Evolutionary conservation across 1,140 invertebrate species (phyloP), one percentile per base, ranked within the genome.

Genomic region (Homarus americanus): DNA sequence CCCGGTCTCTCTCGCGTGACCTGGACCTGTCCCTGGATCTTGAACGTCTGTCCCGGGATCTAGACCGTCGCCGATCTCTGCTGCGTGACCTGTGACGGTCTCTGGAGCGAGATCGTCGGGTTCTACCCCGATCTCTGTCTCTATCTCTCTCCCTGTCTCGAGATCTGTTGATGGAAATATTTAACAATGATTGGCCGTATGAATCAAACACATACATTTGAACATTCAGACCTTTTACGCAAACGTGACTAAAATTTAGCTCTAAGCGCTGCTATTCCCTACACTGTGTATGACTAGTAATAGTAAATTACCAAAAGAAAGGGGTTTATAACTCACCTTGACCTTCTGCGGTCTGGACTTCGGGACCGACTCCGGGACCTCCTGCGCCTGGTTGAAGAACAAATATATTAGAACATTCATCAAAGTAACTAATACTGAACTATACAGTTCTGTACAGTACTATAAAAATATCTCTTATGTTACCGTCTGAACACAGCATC

Each of bases 51-150:
- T 93, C 91, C 32, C 91, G 89, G 32, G 80, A 84, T 34, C 92
- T 84, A 24, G 90, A 94, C 93, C 93, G 91, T 93, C 95, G 94
- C 78, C 95, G 93, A 92, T 96, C 94, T 90, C 95, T 94, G 92
- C 94, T 93, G 90, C 94, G 93, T 40, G 93, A 93, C 78, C 93
- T 92, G 66, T 93, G 80, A 17, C 85, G 80, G 72, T 92, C 91
- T 84, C 84, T 82, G 2, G 87, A 83, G 2, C 89, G 73, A 24
- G 89, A 91, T 28, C 89, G 79, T 36, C 91, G 73, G 24, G 78
- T 79, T 41, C 82, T 91, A 17, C 82, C 72, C 17, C 89, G 72
- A 34, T 91, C 89, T 40, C 89, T 72, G 28, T 83, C 80, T 82
- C 89, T 91, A 38, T 84, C 41, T 38, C 80, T 78, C n/a, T 58